A percentile compares a stretch with the other conserved stretches of the same genome.
phyloP scores from a whole-genome alignment of 1,140 invertebrate genomes.

The Apolygus lucorum region DNA sequence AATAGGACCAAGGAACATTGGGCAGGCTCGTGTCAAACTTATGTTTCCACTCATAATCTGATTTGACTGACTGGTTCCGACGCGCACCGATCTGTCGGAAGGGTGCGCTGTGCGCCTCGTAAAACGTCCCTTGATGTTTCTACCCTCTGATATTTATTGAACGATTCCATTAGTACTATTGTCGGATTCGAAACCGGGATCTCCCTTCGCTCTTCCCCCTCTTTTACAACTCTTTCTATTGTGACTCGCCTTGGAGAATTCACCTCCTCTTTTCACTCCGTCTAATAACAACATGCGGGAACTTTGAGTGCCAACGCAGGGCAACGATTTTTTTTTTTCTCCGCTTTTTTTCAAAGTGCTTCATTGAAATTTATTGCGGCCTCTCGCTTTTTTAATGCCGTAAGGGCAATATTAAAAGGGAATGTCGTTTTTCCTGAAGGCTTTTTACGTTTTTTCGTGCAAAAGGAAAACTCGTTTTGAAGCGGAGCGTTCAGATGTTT shows the following conservation, averaged over 20 bases:
- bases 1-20: background rate
- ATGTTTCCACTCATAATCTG: background rate
- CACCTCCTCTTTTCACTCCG: background rate
- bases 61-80: background rate
- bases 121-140: background rate
- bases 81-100: background rate
- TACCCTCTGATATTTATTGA: background rate
- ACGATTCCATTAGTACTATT: background rate
- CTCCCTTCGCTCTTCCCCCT: too few relatives aligned
- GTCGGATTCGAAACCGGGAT: too few relatives aligned
- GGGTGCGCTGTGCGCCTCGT: background rate
- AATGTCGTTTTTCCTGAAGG: too few relatives aligned
- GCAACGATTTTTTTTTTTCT: too few relatives aligned
- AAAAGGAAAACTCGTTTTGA: too few relatives aligned
- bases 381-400: background rate
- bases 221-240: background rate
- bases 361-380: background rate
- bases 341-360: background rate
- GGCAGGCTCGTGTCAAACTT: background rate
- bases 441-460: too few relatives aligned
- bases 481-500: too few relatives aligned
- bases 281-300: background rate
- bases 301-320: too few relatives aligned
- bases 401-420: background rate
- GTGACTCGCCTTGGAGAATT: background rate